phyloP scores from a whole-genome alignment of 2,888 invertebrate genomes.

The Sialis fuliginosa region DNA sequence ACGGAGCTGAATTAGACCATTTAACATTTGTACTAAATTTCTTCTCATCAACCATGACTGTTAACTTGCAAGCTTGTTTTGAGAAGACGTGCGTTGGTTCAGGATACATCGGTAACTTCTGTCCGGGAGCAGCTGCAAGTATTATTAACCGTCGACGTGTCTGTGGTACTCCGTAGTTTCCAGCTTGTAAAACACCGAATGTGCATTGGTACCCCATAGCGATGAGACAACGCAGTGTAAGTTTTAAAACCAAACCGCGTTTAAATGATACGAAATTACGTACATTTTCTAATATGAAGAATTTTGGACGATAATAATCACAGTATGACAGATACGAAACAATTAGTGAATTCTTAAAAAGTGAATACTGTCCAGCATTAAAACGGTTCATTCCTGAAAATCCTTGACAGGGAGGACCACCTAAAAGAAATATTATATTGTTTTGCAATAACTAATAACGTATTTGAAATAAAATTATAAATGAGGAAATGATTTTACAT shows the following conservation, averaged over 20 bases:
- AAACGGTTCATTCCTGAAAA: conserved; percentile 83
- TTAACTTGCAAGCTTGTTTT: conserved; percentile 42
- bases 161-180: conserved; percentile 71
- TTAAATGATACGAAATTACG: conserved; percentile 74
- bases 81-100: conserved; percentile 67
- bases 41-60: conserved; percentile 39
- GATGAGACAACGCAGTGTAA: conserved; percentile 55
- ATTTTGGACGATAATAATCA: conserved; percentile 70
- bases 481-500: background rate
- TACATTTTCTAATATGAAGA: conserved; percentile 72
- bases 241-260: conserved; percentile 59
- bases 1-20: conserved; percentile 55
- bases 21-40: conserved; percentile 24
- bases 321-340: conserved; percentile 69
- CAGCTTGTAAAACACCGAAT: conserved; percentile 73
- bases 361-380: conserved; percentile 65
- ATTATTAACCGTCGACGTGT: conserved; percentile 60
- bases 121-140: conserved; percentile 67
- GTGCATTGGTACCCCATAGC: conserved; percentile 79
- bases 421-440: conserved; percentile 19
- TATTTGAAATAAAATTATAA: background rate
- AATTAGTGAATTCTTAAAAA: conserved; percentile 71
- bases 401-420: conserved; percentile 80
- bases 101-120: conserved; percentile 53
- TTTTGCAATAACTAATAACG: too few relatives aligned